Evolutionary conservation across 2,888 invertebrate genomes (phyloP).

Genomic region (Cybosia mesomella): DNA sequence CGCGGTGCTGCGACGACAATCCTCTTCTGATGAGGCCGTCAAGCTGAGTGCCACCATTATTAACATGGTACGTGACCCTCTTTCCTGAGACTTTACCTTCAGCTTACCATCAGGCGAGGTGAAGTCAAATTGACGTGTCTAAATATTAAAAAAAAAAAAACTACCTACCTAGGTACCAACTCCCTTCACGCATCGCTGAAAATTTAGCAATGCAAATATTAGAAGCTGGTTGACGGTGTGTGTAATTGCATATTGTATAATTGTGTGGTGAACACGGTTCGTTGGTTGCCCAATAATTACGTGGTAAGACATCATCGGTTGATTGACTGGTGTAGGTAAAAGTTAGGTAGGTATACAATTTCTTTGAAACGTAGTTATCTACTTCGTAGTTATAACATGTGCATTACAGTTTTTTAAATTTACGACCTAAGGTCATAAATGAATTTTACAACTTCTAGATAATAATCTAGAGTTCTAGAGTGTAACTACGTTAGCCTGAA

Average conservation of each 20-base stretch:
- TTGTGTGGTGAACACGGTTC: background rate
- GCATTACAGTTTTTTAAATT: background rate
- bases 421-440: background rate
- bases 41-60: too few relatives aligned
- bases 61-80: too few relatives aligned
- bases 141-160: too few relatives aligned
- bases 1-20: too few relatives aligned
- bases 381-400: background rate
- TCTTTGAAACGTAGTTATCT: background rate
- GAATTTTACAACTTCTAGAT: too few relatives aligned
- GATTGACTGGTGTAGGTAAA: background rate
- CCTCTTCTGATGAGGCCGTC: too few relatives aligned
- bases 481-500: too few relatives aligned
- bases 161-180: too few relatives aligned
- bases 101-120: too few relatives aligned
- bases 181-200: constrained; percentile 9
- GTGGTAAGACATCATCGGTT: background rate
- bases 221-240: constrained; percentile 12
- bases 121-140: too few relatives aligned
- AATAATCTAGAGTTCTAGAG: too few relatives aligned
- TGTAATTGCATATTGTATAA: constrained; percentile 5
- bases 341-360: background rate
- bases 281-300: background rate
- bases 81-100: too few relatives aligned
- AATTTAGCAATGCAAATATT: constrained; percentile 15